Conservation (phyloP, 1,140 invertebrate species). For the Coenobita brevimanus region DNA sequence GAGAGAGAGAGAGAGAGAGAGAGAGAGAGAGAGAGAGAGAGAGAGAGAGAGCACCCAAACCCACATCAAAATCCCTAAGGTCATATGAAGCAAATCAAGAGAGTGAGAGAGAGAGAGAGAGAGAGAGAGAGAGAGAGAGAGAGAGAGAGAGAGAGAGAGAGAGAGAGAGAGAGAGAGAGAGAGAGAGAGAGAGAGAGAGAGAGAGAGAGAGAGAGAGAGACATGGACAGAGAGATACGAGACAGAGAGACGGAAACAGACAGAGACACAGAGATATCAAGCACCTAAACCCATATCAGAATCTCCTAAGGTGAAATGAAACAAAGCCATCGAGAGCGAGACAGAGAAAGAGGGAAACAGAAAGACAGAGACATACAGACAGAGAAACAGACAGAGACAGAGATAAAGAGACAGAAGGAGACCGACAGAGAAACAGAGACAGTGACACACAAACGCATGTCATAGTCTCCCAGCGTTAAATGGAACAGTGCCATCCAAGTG, state of each 20-base stretch:
- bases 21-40: constrained; percentile 10
- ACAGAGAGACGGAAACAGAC: not conserved
- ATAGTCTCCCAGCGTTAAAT: constrained; percentile 98
- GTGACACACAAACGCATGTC: too few relatives aligned
- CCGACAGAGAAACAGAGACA: too few relatives aligned
- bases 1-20: constrained; percentile 14
- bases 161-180: not conserved
- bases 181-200: not conserved
- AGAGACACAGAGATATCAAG: not conserved
- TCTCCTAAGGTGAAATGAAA: too few relatives aligned
- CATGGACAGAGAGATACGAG: not conserved
- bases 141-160: not conserved
- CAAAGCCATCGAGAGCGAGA: too few relatives aligned
- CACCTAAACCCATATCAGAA: too few relatives aligned
- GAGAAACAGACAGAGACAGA: too few relatives aligned
- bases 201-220: too few relatives aligned
- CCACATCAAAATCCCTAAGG: not conserved
- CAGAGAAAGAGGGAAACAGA: too few relatives aligned
- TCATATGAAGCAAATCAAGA: not conserved
- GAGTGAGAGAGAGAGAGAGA: not conserved
- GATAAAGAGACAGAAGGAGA: too few relatives aligned
- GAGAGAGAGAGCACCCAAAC: not conserved
- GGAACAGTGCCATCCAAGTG: constrained; percentile 98
- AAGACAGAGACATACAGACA: too few relatives aligned
- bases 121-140: not conserved